These are phyloP conservation scores for Pterostichus madidus DNA, from an alignment of 2,888 invertebrate genomes.

Conservation along the genomic window DNA sequence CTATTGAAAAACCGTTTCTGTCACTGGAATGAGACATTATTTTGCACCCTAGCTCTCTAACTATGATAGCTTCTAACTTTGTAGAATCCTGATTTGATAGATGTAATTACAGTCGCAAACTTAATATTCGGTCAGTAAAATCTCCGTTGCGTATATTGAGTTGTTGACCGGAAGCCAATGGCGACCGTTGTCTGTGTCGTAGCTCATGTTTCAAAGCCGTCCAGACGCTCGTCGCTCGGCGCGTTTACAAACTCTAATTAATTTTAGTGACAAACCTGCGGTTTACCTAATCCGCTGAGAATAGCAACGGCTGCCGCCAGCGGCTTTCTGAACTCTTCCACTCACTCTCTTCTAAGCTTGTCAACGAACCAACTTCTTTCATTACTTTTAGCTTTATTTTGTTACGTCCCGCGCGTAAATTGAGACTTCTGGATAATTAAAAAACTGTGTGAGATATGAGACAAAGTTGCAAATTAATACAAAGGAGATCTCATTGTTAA, in stretches of 20 bases:
- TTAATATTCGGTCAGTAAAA: neutral
- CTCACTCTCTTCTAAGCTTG: neutral
- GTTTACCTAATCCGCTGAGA: conserved; percentile 42
- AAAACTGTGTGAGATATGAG: conserved; percentile 10
- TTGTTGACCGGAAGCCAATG: conserved; percentile 14
- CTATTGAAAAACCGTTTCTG: too few species aligned
- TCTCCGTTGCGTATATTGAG: neutral
- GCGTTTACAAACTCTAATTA: conserved; percentile 59
- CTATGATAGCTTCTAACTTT: too few species aligned
- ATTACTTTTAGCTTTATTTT: conserved; percentile 26
- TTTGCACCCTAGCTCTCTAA: too few species aligned
- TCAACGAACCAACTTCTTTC: conserved; percentile 35
- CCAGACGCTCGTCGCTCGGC: neutral
- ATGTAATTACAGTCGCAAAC: neutral
- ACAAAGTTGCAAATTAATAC: neutral
- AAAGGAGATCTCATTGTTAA: too few species aligned
- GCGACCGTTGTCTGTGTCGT: conserved; percentile 15
- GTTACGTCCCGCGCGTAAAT: conserved; percentile 15
- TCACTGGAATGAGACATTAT: too few species aligned
- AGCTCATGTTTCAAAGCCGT: conserved; percentile 44
- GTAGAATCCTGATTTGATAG: too few species aligned
- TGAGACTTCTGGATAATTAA: conserved; percentile 32
- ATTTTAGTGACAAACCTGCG: conserved; percentile 60
- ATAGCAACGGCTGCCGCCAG: neutral
- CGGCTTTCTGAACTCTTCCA: conserved; percentile 22